Evolutionary conservation across 2,797 vertebrate species (phyloP), one percentile per base, ranked within the genome.

Genomic region (Cryptoprocta ferox): DNA sequence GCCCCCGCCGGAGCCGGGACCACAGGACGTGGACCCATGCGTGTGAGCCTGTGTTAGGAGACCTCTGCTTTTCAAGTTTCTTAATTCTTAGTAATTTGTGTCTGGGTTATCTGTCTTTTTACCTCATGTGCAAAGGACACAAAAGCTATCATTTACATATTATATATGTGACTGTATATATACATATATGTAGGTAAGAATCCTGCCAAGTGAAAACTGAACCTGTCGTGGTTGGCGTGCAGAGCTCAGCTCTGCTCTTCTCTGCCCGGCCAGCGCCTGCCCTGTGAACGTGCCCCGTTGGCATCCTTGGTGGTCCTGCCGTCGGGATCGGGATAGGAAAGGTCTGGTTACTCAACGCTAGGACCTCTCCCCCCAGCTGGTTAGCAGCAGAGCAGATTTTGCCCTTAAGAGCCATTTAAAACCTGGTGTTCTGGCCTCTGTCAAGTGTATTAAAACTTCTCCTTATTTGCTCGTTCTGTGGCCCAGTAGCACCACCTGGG

Each of bases 21-120:
- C 0, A 2, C 30, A 2, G 13, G 5, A 3, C 0, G 19, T 32
- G 75, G 61, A 59, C 3, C 0, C 9, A 1, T 5, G 4, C 0
- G 16, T 30, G 30, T 0, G 26, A 18, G 37, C 24, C 0, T 12
- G 7, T 11, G 2, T 32, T 19, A 1, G 12, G 5, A 21, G 76
- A 59, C 37, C 37, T 45, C 24, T 19, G 45, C 66, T 39, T 79
- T 30, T 39, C 4, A 42, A 9, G 48, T 28, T 71, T 21, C 39
- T 28, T 39, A 6, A 14, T 21, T 59, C n/a, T 56, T 12, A 53
- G 8, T n/a, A 2, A 2, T 70, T 2, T 63, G 83, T 73, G 78
- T 63, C 87, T 78, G 35, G 80, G 53, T 28, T 26, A 1, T 37
- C 37, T 18, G 73, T 28, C 65, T 86, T 18, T n/a, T n/a, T n/a